These are phyloP conservation scores for Carlito syrichta DNA, from an alignment of 2,113 vertebrate genomes.

Conservation along the genomic window DNA sequence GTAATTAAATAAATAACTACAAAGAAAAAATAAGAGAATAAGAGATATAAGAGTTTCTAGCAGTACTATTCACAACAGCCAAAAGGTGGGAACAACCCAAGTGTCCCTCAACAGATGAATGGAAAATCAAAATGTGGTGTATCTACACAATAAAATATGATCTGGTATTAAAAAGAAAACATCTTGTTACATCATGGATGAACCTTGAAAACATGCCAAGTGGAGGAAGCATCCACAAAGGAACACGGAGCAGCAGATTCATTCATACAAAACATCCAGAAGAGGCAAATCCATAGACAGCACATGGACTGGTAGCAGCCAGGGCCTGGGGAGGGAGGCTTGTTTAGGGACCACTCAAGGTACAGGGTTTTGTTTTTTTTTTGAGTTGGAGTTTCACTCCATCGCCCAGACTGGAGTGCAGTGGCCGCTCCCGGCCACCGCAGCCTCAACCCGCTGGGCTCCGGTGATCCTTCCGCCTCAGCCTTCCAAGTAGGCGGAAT, in stretches of 20 bases:
- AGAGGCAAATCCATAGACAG: not conserved
- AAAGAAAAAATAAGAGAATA: not conserved
- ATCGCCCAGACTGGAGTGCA: no score
- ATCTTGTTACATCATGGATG: not conserved
- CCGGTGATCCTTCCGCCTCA: no score
- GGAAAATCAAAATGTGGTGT: not conserved
- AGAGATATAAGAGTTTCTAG: not conserved
- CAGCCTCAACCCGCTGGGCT: no score
- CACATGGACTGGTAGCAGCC: not conserved
- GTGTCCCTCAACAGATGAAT: not conserved
- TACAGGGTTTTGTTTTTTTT: no score
- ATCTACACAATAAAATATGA: not conserved
- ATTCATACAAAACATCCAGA: not conserved
- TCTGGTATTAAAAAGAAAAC: not conserved
- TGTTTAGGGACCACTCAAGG: not conserved
- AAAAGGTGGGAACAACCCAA: not conserved
- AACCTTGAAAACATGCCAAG: not conserved
- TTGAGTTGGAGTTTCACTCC: no score
- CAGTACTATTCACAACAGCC: not conserved
- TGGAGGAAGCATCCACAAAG: not conserved
- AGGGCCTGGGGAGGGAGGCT: not conserved
- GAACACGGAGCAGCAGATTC: not conserved
- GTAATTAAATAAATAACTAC: conserved; percentile 2
- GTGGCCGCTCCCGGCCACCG: no score
- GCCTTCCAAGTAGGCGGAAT: no score